phyloP scores from a whole-genome alignment of 2,888 invertebrate genomes.

The Drosophila picticornis region DNA sequence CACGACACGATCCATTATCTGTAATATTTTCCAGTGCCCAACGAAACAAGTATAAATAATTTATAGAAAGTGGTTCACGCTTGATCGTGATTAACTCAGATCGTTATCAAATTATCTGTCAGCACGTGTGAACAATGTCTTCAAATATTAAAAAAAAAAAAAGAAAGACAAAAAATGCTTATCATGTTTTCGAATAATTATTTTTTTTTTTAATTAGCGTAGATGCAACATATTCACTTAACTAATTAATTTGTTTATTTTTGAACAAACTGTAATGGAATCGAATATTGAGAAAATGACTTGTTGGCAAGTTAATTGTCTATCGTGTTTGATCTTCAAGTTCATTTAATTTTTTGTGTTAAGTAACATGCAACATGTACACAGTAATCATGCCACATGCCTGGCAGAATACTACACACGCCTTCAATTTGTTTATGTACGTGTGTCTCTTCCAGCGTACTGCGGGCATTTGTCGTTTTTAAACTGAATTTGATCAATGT shows the following conservation, averaged over 20 bases:
- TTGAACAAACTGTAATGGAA: background rate
- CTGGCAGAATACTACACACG: background rate
- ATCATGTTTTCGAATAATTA: no score
- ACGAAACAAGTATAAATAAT: background rate
- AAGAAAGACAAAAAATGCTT: no score
- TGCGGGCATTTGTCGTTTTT: constrained; percentile 8
- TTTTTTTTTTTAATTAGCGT: background rate
- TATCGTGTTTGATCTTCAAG: background rate
- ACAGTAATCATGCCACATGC: background rate
- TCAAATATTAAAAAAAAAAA: background rate
- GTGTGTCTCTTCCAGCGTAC: background rate
- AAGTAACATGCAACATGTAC: background rate
- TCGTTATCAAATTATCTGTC: background rate
- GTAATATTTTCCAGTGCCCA: background rate
- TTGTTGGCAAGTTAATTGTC: background rate
- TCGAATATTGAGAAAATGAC: background rate
- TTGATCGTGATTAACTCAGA: background rate
- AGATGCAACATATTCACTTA: background rate
- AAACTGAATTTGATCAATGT: constrained; percentile 11
- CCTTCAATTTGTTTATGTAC: background rate
- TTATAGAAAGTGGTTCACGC: background rate
- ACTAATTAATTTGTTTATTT: background rate
- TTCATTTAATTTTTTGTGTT: background rate
- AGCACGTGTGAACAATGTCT: background rate
- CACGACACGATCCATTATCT: no score